Base-by-base conservation (phyloP, 2,888 invertebrate species). In the Epicampocera succincta region DNA sequence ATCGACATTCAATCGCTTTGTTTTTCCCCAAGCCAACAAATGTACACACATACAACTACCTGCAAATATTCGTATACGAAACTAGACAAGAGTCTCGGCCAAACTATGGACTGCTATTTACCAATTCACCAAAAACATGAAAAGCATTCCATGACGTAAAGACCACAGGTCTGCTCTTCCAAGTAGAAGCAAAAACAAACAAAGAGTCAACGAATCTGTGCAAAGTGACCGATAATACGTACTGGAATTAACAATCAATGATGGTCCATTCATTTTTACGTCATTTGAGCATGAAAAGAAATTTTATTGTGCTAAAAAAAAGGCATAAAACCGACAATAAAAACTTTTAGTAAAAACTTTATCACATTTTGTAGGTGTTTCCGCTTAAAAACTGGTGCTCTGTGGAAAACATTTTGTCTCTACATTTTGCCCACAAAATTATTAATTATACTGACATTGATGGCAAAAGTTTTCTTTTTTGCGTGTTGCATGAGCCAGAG, bases 281-380 rank as follows among this genome's bases (percentile, higher is more conserved):
- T 66, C 50, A 38, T 50, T 65, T 56, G 42, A 65, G 6, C 15
- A 13, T 11, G 19, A 19, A 75, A 58, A 19, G 50, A 75, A 58
- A 48, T 66, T 56, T 46, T 73, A 38, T 73, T 72, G 29, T 2
- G 33, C 4, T 52, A 52, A 13, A 6, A 15, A 25, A 25, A 13
- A 25, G 33, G 3, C 2, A n/a, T 8, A 48, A 38, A 50, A 17
- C 15, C 0, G 42, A 42, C 21, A 19, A 48, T 11, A 48, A 56
- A 40, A 17, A 66, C 25, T 50, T 52, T 40, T 8, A 29, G 25
- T 13, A 46, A 33, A 65, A 63, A 71, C 56, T 69, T 63, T 63
- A 77, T 77, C 77, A 61, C 60, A 79, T 73, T 66, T 73, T 73
- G 78, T 73, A 79, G 72, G 78, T 73, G 78, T 79, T 73, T 73